Evolutionary conservation across 2,888 invertebrate species (phyloP).

Genomic region (Bruchidius siliquastri): DNA sequence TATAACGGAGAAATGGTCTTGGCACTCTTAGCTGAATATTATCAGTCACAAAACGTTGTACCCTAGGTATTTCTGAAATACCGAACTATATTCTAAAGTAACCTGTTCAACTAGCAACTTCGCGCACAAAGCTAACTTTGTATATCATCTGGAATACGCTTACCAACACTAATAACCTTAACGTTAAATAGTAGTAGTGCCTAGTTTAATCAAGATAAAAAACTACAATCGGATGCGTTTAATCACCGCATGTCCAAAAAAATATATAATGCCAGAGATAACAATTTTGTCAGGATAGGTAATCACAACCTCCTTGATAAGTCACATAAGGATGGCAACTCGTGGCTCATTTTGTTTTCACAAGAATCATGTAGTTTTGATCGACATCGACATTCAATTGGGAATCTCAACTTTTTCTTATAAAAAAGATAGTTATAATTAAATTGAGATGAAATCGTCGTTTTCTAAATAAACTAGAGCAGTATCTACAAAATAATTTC

Average conservation of each 20-base stretch:
- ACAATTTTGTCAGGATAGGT: background rate
- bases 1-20: background rate
- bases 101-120: background rate
- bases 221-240: background rate
- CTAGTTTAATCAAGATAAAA: constrained; percentile 2
- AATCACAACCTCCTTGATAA: background rate
- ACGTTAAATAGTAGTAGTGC: background rate
- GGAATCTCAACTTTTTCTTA: too few species aligned
- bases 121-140: background rate
- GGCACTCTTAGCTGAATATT: background rate
- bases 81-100: constrained; percentile 1
- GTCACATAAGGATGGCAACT: background rate
- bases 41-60: background rate
- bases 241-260: too few species aligned
- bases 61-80: background rate
- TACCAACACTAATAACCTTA: background rate
- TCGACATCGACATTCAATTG: too few species aligned
- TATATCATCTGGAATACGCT: constrained; percentile 3
- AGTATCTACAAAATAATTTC: too few species aligned
- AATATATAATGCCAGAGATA: background rate
- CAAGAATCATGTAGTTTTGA: too few species aligned
- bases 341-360: background rate
- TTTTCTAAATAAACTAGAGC: too few species aligned
- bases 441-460: too few species aligned
- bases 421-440: too few species aligned